These are phyloP conservation scores for Operophtera brumata DNA, from an alignment of 2,888 invertebrate genomes.

Conservation along the genomic window DNA sequence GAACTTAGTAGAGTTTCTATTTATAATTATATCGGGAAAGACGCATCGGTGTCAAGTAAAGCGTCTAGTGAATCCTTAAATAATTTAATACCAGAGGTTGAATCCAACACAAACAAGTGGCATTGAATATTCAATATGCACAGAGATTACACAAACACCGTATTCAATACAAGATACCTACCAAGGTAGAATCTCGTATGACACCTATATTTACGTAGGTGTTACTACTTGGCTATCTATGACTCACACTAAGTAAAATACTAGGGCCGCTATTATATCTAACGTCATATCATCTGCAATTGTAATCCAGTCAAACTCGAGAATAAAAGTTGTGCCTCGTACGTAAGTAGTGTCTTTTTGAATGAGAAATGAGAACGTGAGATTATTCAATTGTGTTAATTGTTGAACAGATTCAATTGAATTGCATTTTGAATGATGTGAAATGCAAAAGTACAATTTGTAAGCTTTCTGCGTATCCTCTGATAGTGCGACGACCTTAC, in stretches of 20 bases:
- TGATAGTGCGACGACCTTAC: too few relatives aligned
- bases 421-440: not conserved
- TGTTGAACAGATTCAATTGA: not conserved
- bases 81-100: too few relatives aligned
- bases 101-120: too few relatives aligned
- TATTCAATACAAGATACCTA: not conserved
- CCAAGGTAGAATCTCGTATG: not conserved
- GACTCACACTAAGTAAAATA: conserved; percentile 20
- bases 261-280: conserved; percentile 10
- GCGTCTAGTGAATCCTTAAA: too few relatives aligned
- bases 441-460: not conserved
- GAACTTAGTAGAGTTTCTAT: too few relatives aligned
- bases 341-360: conserved; percentile 7
- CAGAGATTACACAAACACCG: not conserved
- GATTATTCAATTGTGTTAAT: conserved; percentile 6
- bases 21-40: too few relatives aligned
- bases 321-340: conserved; percentile 5
- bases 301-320: conserved; percentile 9
- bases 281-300: conserved; percentile 13
- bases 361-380: conserved; percentile 16
- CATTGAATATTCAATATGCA: too few relatives aligned
- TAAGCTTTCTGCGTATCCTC: not conserved
- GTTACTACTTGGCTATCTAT: conserved; percentile 19
- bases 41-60: too few relatives aligned
- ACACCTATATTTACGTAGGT: conserved; percentile 26